A percentile compares a stretch with the other conserved stretches of the same genome.
Conservation (phyloP, 2,113 vertebrate species). For the Orycteropus afer region DNA sequence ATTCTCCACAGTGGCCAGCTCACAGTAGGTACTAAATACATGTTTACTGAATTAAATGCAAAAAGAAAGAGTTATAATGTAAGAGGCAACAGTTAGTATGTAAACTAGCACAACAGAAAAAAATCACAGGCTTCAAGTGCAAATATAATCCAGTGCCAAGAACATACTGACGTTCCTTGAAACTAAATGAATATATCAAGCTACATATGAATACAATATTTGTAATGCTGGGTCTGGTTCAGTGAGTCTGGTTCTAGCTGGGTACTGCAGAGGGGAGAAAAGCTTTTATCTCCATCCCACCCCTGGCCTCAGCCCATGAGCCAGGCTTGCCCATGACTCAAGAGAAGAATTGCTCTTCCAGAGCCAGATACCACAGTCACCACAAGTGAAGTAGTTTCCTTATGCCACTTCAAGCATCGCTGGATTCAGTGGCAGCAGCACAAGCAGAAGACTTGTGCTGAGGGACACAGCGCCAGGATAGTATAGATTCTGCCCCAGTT, state of each 20-base stretch:
- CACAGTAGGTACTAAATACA: neutral
- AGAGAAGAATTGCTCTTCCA: conserved; percentile 48
- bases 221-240: conserved; percentile 53
- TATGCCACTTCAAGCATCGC: neutral
- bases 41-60: conserved; percentile 20
- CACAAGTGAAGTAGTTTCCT: conserved; percentile 40
- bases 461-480: neutral
- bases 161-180: conserved; percentile 61
- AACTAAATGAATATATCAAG: conserved; percentile 64
- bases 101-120: conserved; percentile 9
- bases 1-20: neutral
- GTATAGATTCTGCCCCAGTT: neutral
- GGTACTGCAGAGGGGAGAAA: conserved; percentile 20
- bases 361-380: conserved; percentile 55
- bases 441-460: neutral
- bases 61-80: conserved; percentile 34
- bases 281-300: conserved; percentile 63
- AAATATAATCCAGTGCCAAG: conserved; percentile 60
- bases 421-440: neutral
- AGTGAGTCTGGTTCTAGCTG: conserved; percentile 54
- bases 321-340: conserved; percentile 47
- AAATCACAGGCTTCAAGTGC: conserved; percentile 47
- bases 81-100: conserved; percentile 24
- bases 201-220: conserved; percentile 68
- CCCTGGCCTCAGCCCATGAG: conserved; percentile 60